Percentiles rank a stretch among this genome's conserved stretches.
These are phyloP conservation scores for Alethe castanea DNA, from an alignment of 2,113 vertebrate species.

Conservation along the genomic window DNA sequence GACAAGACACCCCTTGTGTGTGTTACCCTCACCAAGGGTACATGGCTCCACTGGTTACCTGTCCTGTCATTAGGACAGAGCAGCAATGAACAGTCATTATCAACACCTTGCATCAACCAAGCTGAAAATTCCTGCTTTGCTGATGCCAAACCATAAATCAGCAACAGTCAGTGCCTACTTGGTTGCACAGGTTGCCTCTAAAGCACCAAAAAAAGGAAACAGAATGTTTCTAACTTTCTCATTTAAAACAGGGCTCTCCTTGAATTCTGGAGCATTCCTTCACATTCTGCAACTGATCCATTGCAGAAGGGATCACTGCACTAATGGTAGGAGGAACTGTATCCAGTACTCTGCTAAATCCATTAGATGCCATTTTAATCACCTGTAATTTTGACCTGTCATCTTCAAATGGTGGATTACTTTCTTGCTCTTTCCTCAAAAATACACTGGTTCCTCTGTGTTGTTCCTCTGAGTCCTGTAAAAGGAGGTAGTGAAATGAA, in stretches of 20 bases:
- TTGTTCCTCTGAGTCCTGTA: slow-evolving; percentile 21
- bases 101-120: neutral
- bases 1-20: neutral
- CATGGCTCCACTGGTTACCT: rapidly evolving
- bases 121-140: neutral
- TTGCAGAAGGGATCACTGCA: neutral
- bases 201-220: neutral
- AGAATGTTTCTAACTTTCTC: neutral
- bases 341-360: neutral
- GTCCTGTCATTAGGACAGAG: neutral
- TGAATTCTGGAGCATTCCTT: neutral
- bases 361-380: neutral
- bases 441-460: neutral
- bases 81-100: neutral
- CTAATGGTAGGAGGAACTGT: neutral
- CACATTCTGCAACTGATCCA: neutral
- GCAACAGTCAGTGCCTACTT: neutral
- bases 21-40: neutral
- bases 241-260: neutral
- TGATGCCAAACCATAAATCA: neutral
- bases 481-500: neutral
- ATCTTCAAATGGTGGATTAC: slow-evolving; percentile 61
- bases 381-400: slow-evolving; percentile 87
- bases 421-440: slow-evolving; percentile 55
- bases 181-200: neutral